Percentiles rank a stretch among this genome's conserved stretches.
Conservation (phyloP, 2,797 vertebrate genomes). For the Pristis pectinata region DNA sequence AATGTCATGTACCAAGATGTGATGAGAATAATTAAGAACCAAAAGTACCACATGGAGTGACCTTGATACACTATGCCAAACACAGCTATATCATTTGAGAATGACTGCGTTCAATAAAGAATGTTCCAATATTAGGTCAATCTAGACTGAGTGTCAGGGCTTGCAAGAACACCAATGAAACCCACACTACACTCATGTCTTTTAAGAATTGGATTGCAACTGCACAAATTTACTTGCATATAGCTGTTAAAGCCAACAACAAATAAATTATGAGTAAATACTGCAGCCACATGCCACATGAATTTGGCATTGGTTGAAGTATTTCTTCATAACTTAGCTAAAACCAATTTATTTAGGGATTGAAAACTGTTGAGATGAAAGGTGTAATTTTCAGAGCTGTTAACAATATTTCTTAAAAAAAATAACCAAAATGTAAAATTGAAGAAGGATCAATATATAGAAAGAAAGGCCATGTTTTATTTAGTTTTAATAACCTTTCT, state of each 20-base stretch:
- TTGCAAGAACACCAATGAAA: no score
- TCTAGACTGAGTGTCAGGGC: no score
- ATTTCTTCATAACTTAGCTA: not conserved
- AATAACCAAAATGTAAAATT: not conserved
- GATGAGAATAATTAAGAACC: no score
- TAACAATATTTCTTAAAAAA: not conserved
- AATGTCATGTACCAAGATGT: no score
- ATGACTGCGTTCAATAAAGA: no score
- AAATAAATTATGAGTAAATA: not conserved
- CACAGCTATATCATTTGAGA: no score
- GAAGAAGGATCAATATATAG: not conserved
- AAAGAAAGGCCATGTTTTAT: no score
- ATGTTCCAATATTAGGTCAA: no score
- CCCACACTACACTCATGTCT: not conserved
- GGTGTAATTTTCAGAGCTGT: not conserved
- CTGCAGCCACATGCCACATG: not conserved
- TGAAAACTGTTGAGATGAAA: not conserved
- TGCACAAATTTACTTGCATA: not conserved
- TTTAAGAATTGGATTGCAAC: not conserved
- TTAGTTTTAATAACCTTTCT: not conserved
- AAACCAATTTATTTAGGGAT: not conserved
- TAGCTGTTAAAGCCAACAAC: not conserved
- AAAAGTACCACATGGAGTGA: no score
- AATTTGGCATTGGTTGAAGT: not conserved
- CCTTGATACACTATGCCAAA: no score